Base-by-base conservation (phyloP, 2,113 vertebrate genomes). In the Xenotilapia caudafasciata region DNA sequence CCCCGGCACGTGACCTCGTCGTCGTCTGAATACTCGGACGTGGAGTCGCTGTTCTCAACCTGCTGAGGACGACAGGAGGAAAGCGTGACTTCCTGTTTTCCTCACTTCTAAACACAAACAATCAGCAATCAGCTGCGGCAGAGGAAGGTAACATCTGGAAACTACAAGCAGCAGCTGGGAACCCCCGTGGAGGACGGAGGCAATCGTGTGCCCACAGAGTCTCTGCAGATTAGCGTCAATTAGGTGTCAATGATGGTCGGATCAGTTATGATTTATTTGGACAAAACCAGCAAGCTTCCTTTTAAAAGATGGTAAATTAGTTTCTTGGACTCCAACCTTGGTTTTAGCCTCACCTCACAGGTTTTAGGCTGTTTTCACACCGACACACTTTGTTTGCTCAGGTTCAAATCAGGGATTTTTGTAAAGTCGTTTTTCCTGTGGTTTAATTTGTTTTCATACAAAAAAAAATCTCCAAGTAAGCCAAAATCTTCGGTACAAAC, bases 21-120 rank as follows among this genome's bases (percentile, higher is more conserved):
- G 26, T 99, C 98, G 0, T 75, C 68, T 3, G 98, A 99, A 68
- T 97, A 96, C 3, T 98, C 96, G 3, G 98, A 98, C 23, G 94
- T 96, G 54, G 97, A 97, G 89, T 98, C 98, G 17, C 96, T 96
- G 55, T 98, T 96, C 0, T 97, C 94, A 7, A 94, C 49, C 97
- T 97, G 86, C 21, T 42, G 49, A 62, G 47, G 68, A 83, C 2
- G 17, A 79, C 1, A 38, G 1, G 9, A 5, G 11, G 60, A 21
- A 38, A 2, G 9, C 0, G 40, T 31, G 11, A 68, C 6, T 65
- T 19, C 31, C n/a, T n/a, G 45, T 82, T 86, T 75, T 58, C 54
- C 45, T 77, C 33, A 56, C 62, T 84, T 35, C 58, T 80, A 12
- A 42, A 82, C 81, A 81, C 83, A 73, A 85, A 87, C 90, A 70